Evolutionary conservation across 2,888 invertebrate genomes (phyloP), one percentile per base, ranked within the genome.

Genomic region (Dinocampus coccinellae): DNA sequence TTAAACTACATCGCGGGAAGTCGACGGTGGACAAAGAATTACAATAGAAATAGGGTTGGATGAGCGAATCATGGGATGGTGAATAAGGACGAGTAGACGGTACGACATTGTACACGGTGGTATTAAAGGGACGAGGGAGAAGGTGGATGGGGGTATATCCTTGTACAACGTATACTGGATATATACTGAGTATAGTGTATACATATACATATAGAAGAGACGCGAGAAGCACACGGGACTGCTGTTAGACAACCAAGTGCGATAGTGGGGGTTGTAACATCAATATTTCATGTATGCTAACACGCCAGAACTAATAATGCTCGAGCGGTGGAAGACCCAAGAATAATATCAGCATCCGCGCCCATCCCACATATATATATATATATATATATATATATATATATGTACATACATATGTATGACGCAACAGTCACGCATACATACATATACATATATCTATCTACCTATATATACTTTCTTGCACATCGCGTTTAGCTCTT

Each of bases 231-330:
- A 72, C 65, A 64, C 61, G 55, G 58, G 70, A 64, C 53, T 67
- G 68, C 61, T 73, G 75, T 66, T 69, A 74, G 75, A 70, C 68
- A 70, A 47, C 63, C 52, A 55, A 26, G 53, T 57, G 22, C 62
- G 36, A 70, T 61, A 72, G 73, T 72, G 70, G 75, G 76, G 75
- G 78, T 78, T 82, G 86, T 85, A 85, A 86, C 86, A 87, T 87
- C 87, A 87, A 87, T 87, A 87, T 87, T 87, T 87, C 87, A 87
- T 86, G 85, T 86, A 87, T 87, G 87, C 87, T 87, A 87, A 87
- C 86, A 84, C 84, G 84, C 83, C 83, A 85, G 85, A 86, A 86
- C 87, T 86, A 87, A 87, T 87, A 87, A 87, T 85, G 85, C 86
- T 84, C 82, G 79, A 78, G 78, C 81, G 79, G 80, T n/a, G 84